Evolutionary conservation across 1,140 invertebrate genomes (phyloP), one percentile per base, ranked within the genome.

Genomic region (Bombus consobrinus): DNA sequence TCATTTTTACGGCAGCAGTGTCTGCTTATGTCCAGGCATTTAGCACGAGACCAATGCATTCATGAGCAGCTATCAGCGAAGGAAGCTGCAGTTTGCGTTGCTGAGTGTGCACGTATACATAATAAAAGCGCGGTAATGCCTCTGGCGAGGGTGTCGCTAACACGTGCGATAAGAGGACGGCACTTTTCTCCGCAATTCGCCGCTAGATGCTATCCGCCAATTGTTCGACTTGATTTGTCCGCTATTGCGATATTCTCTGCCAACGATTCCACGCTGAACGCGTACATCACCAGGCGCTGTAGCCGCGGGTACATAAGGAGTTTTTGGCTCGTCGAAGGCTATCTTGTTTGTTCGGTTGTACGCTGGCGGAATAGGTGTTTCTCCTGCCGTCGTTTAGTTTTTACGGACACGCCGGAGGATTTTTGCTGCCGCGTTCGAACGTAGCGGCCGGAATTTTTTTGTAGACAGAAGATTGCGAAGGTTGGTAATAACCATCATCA

Each of bases 151-250:
- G 9, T 69, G 66, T 47, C 37, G 34, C 62, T 72, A 83, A 79
- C 83, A 64, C 71, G 41, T n/a, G 34, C 72, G 87, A 88, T 88
- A 89, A 83, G 64, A 41, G 39, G 39, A 64, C 18, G 73, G 57
- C 66, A 89, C 87, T 89, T 89, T 83, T 83, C 88, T 76, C 79
- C 71, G 75, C 83, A 86, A 88, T 89, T 89, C 86, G 76, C 75
- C 73, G 71, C 43, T n/a, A 89, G 74, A 81, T 71, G 68, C 28
- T 78, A 78, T 66, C 41, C 25, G 39, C 57, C 34, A 75, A 85
- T 88, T 81, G 82, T 78, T 79, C 25, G 64, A 15, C 13, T 15
- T 5, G 75, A 64, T 78, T 43, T 43, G 37, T 66, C 32, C 37
- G n/a, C 69, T 8, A 13, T 32, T 15, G 28, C 25, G 41, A 80